A percentile compares a stretch with the other conserved stretches of the same genome.
Conservation (phyloP, 2,113 vertebrate species). For the Merops nubicus region DNA sequence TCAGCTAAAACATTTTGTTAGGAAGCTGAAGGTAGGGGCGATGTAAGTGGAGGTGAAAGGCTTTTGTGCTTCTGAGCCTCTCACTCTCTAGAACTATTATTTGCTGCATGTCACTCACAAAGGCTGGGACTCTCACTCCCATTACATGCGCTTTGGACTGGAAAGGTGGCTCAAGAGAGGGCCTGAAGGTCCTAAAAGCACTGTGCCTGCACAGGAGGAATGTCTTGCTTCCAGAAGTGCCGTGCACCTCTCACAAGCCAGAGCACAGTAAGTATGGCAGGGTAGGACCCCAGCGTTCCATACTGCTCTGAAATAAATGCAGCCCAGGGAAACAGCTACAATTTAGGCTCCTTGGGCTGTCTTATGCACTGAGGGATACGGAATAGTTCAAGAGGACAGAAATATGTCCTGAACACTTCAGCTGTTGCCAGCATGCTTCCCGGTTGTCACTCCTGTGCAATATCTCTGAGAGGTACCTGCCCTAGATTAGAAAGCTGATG, state of each 20-base stretch:
- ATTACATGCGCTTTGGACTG: background rate
- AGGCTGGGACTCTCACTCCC: background rate
- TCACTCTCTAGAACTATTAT: background rate
- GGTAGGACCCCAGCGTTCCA: background rate
- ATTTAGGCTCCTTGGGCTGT: background rate
- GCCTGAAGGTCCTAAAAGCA: background rate
- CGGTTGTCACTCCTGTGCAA: background rate
- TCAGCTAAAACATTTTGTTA: background rate
- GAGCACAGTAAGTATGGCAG: background rate
- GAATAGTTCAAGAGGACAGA: background rate
- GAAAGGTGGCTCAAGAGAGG: background rate
- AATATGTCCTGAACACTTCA: background rate
- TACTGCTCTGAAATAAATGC: background rate
- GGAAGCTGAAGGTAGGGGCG: fast-evolving
- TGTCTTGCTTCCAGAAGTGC: background rate
- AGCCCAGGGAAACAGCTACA: background rate
- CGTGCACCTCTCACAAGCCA: background rate
- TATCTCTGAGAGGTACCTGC: background rate
- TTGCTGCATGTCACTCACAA: background rate
- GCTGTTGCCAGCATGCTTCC: background rate
- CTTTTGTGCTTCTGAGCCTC: background rate
- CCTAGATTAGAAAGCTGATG: background rate
- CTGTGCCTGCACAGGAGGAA: background rate
- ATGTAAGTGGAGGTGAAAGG: background rate
- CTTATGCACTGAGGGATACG: background rate